Base-by-base conservation (phyloP, 30 jellyfish, hydroid and myxozoan genomes). In the Cassiopea andromeda region DNA sequence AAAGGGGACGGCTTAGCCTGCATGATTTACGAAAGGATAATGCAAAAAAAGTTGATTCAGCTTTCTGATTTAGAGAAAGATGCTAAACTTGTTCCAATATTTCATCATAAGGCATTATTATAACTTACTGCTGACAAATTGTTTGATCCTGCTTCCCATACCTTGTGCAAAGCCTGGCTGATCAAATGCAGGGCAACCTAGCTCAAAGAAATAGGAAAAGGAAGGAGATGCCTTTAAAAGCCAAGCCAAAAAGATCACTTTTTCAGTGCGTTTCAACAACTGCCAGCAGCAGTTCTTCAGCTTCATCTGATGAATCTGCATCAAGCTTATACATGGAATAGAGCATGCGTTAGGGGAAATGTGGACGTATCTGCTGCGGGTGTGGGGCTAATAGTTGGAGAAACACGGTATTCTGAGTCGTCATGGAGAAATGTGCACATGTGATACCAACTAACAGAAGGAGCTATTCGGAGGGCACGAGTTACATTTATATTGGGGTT, bases 21-120 rank as follows among this genome's bases (percentile, higher is more conserved):
- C 13, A 80, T 80, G 80, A 5, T 80, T 80, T 80, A 80, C 57
- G 46, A 80, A 60, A 60, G 68, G 89, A 54, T 80, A 60, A 50
- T 54, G 89, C 80, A 46, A 60, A 44, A 80, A 80, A 80, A 80
- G 80, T 80, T 80, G 43, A 80, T 80, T 80, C 89, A 80, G 80
- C 89, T 80, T 60, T 83, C 91, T 2, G 87, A 83, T 64, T 83
- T 68, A 80, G 89, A 80, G 89, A 80, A 59, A 14, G 78, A 38
- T 77, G 73, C 87, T 78, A 77, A 77, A n/a, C 73, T 50, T 73
- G 60, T 38, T 19, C 13, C 58, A 73, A 73, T 67, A 9, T 77
- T 3, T 77, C 88, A 48, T 83, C 19, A 60, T 71, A 49, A 72
- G 27, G 83, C 83, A 73, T 15, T 73, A 46, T 73, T 73, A 27